Percentiles rank a stretch among this genome's conserved stretches.
Evolutionary conservation across 2,113 vertebrate genomes (phyloP).

Genomic region (Cercocebus atys): DNA sequence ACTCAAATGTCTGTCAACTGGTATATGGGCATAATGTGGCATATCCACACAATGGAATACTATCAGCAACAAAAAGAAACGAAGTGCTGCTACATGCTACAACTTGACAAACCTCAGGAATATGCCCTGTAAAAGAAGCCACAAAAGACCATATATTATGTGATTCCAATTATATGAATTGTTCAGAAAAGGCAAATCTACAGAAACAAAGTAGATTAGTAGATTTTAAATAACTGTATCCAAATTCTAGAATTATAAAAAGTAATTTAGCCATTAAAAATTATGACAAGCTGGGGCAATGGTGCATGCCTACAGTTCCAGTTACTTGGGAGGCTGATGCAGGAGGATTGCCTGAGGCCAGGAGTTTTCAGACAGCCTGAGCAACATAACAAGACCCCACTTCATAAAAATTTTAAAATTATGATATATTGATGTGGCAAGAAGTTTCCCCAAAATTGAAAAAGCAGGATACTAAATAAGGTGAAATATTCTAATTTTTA

Average conservation of each 20-base stretch:
- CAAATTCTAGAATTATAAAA: background rate
- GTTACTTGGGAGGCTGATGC: background rate
- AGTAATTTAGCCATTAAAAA: background rate
- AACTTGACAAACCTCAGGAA: background rate
- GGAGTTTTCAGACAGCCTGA: background rate
- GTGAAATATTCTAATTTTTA: background rate
- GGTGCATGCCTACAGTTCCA: background rate
- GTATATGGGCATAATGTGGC: background rate
- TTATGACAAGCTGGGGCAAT: background rate
- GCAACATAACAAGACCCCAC: background rate
- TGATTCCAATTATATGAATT: background rate
- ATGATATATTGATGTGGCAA: background rate
- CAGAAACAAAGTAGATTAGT: background rate
- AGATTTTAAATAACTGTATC: background rate
- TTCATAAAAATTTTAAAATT: background rate
- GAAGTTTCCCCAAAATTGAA: background rate
- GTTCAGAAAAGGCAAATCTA: background rate
- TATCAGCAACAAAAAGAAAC: background rate
- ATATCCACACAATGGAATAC: background rate
- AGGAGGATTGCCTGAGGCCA: background rate
- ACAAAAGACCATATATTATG: background rate
- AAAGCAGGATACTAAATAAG: background rate
- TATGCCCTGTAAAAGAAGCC: background rate
- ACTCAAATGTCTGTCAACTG: background rate
- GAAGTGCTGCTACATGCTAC: background rate